Conservation (phyloP, 2,113 vertebrate genomes). For the Hyperoodon ampullatus region DNA sequence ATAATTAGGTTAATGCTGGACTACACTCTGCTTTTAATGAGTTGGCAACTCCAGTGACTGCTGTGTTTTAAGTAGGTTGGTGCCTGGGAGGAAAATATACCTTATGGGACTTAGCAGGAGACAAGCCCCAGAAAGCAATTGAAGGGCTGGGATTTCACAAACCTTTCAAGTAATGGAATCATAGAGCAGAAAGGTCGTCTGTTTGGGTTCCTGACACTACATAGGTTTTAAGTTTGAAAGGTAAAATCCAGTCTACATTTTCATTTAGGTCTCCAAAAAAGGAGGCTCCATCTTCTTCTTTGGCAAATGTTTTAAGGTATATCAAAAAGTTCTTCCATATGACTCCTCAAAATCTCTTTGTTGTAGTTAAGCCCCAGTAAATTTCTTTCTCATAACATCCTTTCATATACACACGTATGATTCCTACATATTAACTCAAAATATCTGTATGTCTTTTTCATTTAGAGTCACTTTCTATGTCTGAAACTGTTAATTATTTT, state of each 20-base stretch:
- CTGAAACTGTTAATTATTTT: not conserved
- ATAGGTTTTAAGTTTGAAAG: not conserved
- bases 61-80: conserved; percentile 45
- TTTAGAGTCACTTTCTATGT: not conserved
- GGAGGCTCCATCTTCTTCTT: not conserved
- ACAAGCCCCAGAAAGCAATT: not conserved
- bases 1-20: conserved; percentile 50
- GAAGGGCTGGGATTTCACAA: conserved; percentile 17
- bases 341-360: not conserved
- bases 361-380: not conserved
- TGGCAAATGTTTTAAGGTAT: not conserved
- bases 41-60: conserved; percentile 22
- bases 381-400: not conserved
- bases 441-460: not conserved
- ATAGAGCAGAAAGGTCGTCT: not conserved
- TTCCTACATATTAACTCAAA: not conserved
- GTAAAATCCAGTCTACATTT: not conserved
- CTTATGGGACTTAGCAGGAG: conserved; percentile 8
- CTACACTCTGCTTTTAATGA: conserved; percentile 46
- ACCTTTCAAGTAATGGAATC: conserved; percentile 8
- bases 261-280: not conserved
- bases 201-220: not conserved
- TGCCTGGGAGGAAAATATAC: conserved; percentile 13
- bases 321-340: not conserved
- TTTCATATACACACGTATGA: not conserved